Evolutionary conservation across 2,113 vertebrate genomes (phyloP).

Genomic region (Catagonus wagneri): DNA sequence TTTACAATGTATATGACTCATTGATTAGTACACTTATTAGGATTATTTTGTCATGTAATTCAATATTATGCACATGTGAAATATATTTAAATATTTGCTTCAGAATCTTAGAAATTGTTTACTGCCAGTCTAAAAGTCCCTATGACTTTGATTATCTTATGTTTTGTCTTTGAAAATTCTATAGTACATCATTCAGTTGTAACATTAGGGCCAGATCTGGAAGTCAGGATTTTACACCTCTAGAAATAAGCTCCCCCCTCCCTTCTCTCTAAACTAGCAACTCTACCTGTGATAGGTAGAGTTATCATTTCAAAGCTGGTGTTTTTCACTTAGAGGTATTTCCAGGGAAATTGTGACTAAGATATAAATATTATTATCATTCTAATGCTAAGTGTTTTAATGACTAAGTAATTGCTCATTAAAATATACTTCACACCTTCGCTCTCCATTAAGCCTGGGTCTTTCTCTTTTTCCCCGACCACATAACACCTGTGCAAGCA

Average conservation of each 20-base stretch:
- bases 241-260: neutral
- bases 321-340: neutral
- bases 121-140: neutral
- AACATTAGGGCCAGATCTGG: neutral
- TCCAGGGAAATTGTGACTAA: neutral
- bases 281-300: neutral
- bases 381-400: neutral
- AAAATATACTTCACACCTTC: neutral
- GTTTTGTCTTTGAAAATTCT: neutral
- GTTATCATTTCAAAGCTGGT: neutral
- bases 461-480: neutral
- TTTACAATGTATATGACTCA: constrained; percentile 11
- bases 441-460: neutral
- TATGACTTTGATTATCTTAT: neutral
- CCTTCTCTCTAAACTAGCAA: neutral
- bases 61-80: constrained; percentile 22
- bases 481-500: neutral
- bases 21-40: neutral
- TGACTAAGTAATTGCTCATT: neutral
- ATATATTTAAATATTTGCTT: neutral
- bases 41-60: constrained; percentile 35
- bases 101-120: constrained; percentile 46
- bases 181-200: neutral
- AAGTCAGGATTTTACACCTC: neutral
- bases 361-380: neutral